A percentile compares a stretch with the other conserved stretches of the same genome.
These are phyloP conservation scores for Peromyscus leucopus DNA, from an alignment of 2,113 vertebrate species.

Conservation along the genomic window DNA sequence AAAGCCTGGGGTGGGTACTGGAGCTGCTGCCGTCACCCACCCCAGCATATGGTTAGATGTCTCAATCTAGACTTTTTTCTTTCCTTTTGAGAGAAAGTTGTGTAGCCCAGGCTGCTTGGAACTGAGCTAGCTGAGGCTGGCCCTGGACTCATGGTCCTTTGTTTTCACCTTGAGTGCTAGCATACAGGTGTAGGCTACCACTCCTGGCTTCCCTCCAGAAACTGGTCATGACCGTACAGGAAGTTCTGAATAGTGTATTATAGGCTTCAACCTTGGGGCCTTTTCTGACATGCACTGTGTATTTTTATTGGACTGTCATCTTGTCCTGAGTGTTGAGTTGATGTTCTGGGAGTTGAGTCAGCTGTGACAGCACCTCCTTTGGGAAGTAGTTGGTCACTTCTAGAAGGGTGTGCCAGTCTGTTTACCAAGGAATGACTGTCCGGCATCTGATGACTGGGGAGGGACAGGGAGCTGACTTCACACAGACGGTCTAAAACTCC, in stretches of 20 bases:
- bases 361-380: slow-evolving; percentile 18
- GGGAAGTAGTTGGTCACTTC: slow-evolving; percentile 11
- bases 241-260: neutral
- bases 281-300: neutral
- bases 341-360: slow-evolving; percentile 21
- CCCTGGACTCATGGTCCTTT: neutral
- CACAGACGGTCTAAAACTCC: neutral
- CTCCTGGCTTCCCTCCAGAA: neutral
- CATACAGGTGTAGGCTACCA: neutral
- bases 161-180: neutral
- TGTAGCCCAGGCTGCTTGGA: neutral
- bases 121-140: neutral
- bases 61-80: neutral
- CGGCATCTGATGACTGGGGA: neutral
- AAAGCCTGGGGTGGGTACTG: neutral
- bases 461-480: neutral
- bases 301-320: neutral
- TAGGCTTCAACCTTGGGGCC: neutral
- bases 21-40: neutral
- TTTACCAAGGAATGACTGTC: slow-evolving; percentile 1
- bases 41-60: neutral
- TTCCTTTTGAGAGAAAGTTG: neutral
- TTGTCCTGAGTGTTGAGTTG: neutral
- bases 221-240: neutral
- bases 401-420: slow-evolving; percentile 2